These are phyloP conservation scores for Coptodon rendalli DNA, from an alignment of 2,113 vertebrate species.

Conservation along the genomic window DNA sequence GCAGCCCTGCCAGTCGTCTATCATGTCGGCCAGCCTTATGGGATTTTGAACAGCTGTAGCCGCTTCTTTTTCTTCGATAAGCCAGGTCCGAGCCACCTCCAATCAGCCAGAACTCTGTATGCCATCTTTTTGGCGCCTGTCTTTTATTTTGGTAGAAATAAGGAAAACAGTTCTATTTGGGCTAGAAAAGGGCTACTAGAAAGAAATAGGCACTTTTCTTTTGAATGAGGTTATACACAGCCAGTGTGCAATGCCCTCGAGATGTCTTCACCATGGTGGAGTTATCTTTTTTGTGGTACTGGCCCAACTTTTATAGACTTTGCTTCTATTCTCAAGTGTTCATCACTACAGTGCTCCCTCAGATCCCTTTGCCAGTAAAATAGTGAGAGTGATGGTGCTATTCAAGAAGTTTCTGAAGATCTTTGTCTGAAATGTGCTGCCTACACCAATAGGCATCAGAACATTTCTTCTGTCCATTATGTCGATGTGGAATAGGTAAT, in stretches of 20 bases:
- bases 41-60: background rate
- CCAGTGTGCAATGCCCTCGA: background rate
- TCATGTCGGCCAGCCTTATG: accelerated
- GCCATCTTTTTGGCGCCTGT: background rate
- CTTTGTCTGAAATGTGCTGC: background rate
- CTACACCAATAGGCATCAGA: background rate
- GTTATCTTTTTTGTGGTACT: background rate
- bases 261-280: background rate
- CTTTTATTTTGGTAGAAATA: background rate
- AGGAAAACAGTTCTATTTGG: background rate
- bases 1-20: background rate
- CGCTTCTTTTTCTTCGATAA: background rate
- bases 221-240: background rate
- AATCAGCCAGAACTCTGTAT: background rate
- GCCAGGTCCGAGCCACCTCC: background rate
- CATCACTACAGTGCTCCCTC: background rate
- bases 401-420: background rate
- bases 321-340: background rate
- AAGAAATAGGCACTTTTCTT: background rate
- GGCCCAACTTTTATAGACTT: background rate
- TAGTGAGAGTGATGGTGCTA: background rate
- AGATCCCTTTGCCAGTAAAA: background rate
- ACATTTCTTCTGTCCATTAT: background rate
- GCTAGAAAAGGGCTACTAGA: background rate
- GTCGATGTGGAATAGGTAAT: background rate